Conservation (phyloP, 2,888 invertebrate species). For the Mamestra brassicae region DNA sequence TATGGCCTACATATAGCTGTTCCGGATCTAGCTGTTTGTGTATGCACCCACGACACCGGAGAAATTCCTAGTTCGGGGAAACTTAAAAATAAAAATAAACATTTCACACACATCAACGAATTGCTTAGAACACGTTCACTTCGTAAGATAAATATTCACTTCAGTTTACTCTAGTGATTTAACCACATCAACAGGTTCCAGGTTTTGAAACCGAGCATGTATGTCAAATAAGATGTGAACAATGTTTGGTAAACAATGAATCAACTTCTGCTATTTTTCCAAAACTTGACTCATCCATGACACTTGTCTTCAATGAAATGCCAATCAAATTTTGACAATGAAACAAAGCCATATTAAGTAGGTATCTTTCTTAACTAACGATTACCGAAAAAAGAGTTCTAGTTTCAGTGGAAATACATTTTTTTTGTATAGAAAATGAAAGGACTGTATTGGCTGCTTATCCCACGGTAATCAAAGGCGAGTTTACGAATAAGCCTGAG, state of each 20-base stretch:
- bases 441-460: slow-evolving; percentile 22
- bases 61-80: too few species aligned
- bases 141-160: too few species aligned
- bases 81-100: too few species aligned
- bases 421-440: slow-evolving; percentile 17
- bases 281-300: not conserved
- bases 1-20: too few species aligned
- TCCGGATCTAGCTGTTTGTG: too few species aligned
- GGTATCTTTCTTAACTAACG: not conserved
- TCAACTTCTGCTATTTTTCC: not conserved
- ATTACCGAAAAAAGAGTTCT: slow-evolving; percentile 4
- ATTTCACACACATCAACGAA: too few species aligned
- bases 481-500: slow-evolving; percentile 46
- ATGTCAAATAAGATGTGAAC: not conserved
- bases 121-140: too few species aligned
- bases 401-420: slow-evolving; percentile 9
- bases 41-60: too few species aligned
- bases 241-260: not conserved
- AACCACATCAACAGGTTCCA: too few species aligned
- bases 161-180: too few species aligned
- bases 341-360: not conserved
- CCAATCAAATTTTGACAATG: slow-evolving; percentile 1
- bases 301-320: not conserved
- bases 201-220: too few species aligned
- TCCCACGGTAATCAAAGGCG: slow-evolving; percentile 29